phyloP scores from a whole-genome alignment of 2,797 vertebrate species.

The Artibeus lituratus region DNA sequence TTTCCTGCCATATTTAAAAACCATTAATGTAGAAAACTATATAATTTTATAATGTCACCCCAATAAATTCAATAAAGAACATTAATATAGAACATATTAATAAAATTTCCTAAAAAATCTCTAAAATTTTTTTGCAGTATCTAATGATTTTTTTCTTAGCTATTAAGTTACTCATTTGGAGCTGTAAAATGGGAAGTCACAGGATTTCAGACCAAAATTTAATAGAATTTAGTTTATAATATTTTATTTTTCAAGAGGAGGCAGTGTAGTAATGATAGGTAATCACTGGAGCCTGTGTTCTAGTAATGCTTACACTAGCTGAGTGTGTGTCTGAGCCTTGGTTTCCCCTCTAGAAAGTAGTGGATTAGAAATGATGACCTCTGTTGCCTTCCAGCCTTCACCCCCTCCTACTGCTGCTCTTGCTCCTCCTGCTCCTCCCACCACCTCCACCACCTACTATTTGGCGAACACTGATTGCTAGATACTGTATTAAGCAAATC shows the following conservation, averaged over 20 bases:
- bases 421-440: neutral
- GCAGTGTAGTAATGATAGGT: neutral
- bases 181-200: neutral
- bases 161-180: constrained; percentile 2
- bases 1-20: neutral
- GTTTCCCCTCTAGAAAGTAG: neutral
- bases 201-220: constrained; percentile 35
- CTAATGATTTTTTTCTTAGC: neutral
- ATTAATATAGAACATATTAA: neutral
- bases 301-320: neutral
- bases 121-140: neutral
- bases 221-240: constrained; percentile 4
- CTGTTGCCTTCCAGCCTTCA: neutral
- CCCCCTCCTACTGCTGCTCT: neutral
- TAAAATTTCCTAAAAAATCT: neutral
- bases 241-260: neutral
- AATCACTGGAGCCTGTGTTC: neutral
- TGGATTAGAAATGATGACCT: neutral
- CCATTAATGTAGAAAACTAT: neutral
- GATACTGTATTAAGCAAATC: neutral
- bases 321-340: neutral
- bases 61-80: neutral
- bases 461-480: neutral
- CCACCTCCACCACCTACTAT: neutral
- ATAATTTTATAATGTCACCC: too few species aligned